These are phyloP conservation scores for Crocallis elinguaria DNA, from an alignment of 2,888 invertebrate genomes.

Conservation along the genomic window DNA sequence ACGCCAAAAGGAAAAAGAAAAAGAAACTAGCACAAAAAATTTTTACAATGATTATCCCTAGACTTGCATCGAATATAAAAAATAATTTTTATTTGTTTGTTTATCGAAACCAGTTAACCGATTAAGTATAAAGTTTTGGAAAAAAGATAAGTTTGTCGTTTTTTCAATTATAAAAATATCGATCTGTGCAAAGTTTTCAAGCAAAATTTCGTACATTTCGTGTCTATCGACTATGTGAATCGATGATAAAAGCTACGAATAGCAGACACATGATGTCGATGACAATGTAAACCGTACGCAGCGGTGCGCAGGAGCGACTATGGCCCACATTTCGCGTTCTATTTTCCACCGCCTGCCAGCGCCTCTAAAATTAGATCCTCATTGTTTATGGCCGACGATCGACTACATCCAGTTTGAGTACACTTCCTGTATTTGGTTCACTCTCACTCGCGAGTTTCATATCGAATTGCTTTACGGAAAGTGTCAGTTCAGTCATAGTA, in stretches of 20 bases:
- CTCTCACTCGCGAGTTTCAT: slow-evolving; percentile 5
- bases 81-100: too few species aligned
- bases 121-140: too few species aligned
- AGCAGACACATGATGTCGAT: slow-evolving; percentile 3
- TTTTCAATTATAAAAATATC: too few species aligned
- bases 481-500: neutral
- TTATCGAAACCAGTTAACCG: too few species aligned
- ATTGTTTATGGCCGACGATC: slow-evolving; percentile 74
- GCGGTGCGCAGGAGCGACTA: slow-evolving; percentile 66
- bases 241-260: neutral
- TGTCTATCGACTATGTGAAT: neutral
- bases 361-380: slow-evolving; percentile 78
- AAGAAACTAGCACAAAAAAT: too few species aligned
- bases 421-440: slow-evolving; percentile 60
- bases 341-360: slow-evolving; percentile 68
- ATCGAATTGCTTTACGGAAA: neutral
- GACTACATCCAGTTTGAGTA: slow-evolving; percentile 57
- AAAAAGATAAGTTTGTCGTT: too few species aligned
- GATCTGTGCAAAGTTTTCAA: too few species aligned
- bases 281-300: slow-evolving; percentile 27
- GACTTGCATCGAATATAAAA: too few species aligned
- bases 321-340: slow-evolving; percentile 78
- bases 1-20: too few species aligned
- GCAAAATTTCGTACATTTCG: too few species aligned
- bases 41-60: too few species aligned